A percentile compares a stretch with the other conserved stretches of the same genome.
phyloP scores from a whole-genome alignment of 2,888 invertebrate species.

The Ashinkailepas kermadecensis region DNA sequence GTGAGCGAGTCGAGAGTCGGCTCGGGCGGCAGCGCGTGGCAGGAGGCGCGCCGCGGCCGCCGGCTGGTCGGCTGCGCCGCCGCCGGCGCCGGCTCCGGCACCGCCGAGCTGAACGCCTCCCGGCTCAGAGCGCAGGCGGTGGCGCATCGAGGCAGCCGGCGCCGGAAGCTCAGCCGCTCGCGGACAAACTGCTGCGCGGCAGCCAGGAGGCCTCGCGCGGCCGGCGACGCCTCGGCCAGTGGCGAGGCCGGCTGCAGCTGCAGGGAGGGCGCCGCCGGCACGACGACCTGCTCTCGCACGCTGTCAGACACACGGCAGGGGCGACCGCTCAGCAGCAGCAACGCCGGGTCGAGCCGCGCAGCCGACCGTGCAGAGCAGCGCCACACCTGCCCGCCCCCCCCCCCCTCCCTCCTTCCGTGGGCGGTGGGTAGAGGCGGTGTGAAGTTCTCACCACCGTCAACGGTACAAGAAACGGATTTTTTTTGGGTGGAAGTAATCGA shows the following conservation, averaged over 20 bases:
- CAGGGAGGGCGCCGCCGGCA: neutral
- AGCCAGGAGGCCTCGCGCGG: neutral
- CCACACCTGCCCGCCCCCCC: too few species aligned
- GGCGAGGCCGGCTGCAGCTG: neutral
- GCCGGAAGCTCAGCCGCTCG: constrained; percentile 4
- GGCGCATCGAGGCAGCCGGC: neutral
- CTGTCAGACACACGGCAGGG: neutral
- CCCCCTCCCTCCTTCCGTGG: too few species aligned
- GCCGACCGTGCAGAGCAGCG: too few species aligned
- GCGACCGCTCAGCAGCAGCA: neutral
- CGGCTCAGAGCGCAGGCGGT: neutral
- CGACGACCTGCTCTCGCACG: neutral
- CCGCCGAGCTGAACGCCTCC: neutral
- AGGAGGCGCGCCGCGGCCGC: neutral
- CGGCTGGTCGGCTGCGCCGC: neutral
- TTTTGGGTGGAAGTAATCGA: too few species aligned
- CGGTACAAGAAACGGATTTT: too few species aligned
- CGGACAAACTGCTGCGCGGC: constrained; percentile 8
- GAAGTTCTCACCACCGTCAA: too few species aligned
- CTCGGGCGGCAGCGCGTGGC: neutral
- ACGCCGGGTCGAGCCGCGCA: neutral
- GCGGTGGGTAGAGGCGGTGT: too few species aligned
- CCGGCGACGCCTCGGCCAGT: neutral
- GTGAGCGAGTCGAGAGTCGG: neutral
- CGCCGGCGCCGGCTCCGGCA: neutral